A percentile compares a stretch with the other conserved stretches of the same genome.
Evolutionary conservation across 2,888 invertebrate genomes (phyloP).

Genomic region (Sarcophaga carnaria): DNA sequence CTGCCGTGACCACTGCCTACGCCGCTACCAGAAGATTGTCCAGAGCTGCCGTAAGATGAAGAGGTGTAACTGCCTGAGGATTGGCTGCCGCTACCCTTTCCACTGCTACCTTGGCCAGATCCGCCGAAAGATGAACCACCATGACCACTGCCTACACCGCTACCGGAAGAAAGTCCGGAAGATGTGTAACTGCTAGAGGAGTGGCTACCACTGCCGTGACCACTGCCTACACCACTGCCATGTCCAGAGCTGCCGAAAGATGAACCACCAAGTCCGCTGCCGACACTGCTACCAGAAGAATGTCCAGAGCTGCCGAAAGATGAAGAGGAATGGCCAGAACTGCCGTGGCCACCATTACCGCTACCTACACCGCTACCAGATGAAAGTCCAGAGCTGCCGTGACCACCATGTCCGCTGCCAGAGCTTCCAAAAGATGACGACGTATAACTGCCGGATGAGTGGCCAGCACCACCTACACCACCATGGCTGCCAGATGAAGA

Average conservation of each 20-base stretch:
- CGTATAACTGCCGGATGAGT: background rate
- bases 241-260: no score
- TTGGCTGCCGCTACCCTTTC: background rate
- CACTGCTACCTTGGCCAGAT: background rate
- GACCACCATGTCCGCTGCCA: background rate
- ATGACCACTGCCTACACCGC: background rate
- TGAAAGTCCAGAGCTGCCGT: background rate
- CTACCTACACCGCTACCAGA: background rate
- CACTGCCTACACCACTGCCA: background rate
- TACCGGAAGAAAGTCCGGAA: background rate
- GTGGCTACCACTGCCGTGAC: background rate
- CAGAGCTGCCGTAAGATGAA: background rate
- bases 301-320: constrained; percentile 14
- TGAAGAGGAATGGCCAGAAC: background rate
- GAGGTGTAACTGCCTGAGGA: constrained; percentile 6
- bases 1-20: background rate
- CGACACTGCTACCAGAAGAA: background rate
- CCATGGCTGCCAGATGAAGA: no score
- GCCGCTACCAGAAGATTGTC: background rate
- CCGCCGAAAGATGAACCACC: background rate
- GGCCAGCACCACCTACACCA: no score
- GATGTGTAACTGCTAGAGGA: background rate
- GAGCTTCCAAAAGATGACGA: background rate
- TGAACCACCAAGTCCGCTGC: background rate
- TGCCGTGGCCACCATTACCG: background rate